Evolutionary conservation across 2,888 invertebrate genomes (phyloP).

Genomic region (Leptodirus hochenwartii): DNA sequence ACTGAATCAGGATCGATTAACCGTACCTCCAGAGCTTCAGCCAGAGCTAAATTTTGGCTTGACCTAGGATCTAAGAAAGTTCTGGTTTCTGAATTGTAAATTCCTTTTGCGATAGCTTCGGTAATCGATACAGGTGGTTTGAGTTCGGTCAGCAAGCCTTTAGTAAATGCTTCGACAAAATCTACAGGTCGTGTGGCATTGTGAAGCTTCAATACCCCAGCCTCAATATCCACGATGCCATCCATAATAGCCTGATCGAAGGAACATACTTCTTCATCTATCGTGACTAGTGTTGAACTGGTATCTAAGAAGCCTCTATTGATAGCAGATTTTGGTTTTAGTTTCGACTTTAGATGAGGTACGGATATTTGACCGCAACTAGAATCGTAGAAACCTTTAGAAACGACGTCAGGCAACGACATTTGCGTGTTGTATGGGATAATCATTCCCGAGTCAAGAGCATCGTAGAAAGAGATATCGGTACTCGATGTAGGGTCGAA

Average conservation of each 20-base stretch:
- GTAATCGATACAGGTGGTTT: conserved; percentile 63
- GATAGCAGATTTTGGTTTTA: conserved; percentile 69
- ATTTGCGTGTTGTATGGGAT: conserved; percentile 68
- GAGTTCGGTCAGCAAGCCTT: conserved; percentile 65
- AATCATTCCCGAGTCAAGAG: conserved; percentile 64
- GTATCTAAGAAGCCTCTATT: conserved; percentile 70
- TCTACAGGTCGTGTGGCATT: conserved; percentile 41
- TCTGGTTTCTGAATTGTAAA: conserved; percentile 62
- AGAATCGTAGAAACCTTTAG: conserved; percentile 78
- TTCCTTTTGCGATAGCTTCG: conserved; percentile 64
- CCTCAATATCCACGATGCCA: conserved; percentile 56
- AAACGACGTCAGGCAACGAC: conserved; percentile 76
- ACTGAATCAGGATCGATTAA: conserved; percentile 73
- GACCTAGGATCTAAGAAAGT: conserved; percentile 68
- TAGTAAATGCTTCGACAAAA: conserved; percentile 72
- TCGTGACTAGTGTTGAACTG: conserved; percentile 67
- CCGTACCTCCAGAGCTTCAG: conserved; percentile 64
- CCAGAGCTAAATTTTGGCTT: conserved; percentile 58
- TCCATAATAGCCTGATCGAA: conserved; percentile 67
- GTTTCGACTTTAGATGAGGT: conserved; percentile 58
- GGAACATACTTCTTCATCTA: conserved; percentile 62
- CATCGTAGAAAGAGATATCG: conserved; percentile 63
- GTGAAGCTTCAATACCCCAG: conserved; percentile 45
- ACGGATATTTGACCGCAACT: conserved; percentile 66
- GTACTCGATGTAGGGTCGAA: conserved; percentile 56